Percentiles rank a stretch among this genome's conserved stretches.
Conservation (phyloP, 2,113 vertebrate genomes). For the Elephantulus edwardii region DNA sequence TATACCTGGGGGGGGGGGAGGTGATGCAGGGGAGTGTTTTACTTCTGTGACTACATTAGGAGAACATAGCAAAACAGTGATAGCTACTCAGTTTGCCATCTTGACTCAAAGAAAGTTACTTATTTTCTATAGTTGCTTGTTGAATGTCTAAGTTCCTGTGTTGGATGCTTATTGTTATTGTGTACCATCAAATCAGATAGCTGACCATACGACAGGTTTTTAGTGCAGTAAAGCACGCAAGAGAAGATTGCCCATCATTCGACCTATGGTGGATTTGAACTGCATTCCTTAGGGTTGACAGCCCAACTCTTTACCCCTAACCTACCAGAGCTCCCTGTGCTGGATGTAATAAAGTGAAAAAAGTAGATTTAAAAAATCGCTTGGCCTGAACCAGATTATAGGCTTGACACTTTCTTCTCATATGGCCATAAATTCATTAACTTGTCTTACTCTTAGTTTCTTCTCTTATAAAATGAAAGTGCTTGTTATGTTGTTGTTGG, state of each 20-base stretch:
- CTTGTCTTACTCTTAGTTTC: not conserved
- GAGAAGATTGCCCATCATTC: too few relatives aligned
- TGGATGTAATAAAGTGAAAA: not conserved
- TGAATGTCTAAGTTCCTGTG: not conserved
- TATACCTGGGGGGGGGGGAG: too few relatives aligned
- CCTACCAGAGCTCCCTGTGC: too few relatives aligned
- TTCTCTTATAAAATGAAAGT: constrained; percentile 21
- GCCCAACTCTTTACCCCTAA: too few relatives aligned
- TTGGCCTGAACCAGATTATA: not conserved
- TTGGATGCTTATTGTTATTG: too few relatives aligned
- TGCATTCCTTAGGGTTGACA: too few relatives aligned
- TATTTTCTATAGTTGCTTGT: not conserved
- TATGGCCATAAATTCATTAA: not conserved
- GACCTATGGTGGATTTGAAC: too few relatives aligned
- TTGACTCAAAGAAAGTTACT: not conserved
- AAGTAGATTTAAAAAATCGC: not conserved
- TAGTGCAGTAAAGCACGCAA: too few relatives aligned
- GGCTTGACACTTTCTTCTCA: not conserved
- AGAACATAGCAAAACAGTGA: not conserved
- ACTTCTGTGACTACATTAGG: not conserved
- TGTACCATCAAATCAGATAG: too few relatives aligned
- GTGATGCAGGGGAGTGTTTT: not conserved
- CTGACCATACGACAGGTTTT: too few relatives aligned
- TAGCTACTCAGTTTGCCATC: not conserved
- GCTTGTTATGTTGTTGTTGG: not conserved